phyloP scores from a whole-genome alignment of 1,140 invertebrate genomes.

The Argopecten irradians region DNA sequence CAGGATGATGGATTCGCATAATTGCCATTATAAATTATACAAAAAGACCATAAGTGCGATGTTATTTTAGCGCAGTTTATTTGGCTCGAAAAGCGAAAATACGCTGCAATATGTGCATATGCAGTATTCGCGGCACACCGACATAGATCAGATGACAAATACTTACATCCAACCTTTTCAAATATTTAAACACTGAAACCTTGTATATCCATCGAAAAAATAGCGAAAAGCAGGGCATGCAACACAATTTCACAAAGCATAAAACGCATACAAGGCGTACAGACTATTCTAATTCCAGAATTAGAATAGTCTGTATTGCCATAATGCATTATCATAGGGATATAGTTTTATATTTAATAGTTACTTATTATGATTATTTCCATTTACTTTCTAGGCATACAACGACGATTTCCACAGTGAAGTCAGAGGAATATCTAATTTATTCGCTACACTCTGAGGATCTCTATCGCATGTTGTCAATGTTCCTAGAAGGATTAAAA shows the following conservation, averaged over 20 bases:
- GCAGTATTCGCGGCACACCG: no score
- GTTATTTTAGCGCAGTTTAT: no score
- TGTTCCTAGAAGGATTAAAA: conserved; percentile 62
- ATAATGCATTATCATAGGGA: background rate
- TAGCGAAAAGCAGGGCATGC: background rate
- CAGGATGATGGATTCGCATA: no score
- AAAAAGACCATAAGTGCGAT: no score
- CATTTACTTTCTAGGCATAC: conserved; percentile 48
- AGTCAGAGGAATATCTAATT: conserved; percentile 61
- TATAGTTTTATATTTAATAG: background rate
- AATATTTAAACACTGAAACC: background rate
- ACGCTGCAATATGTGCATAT: no score
- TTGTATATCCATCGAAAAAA: background rate
- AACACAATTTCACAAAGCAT: background rate
- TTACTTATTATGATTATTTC: background rate
- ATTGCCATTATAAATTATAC: no score
- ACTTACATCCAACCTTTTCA: no score
- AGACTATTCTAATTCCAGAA: background rate
- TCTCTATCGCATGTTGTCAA: conserved; percentile 52
- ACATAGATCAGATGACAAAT: no score
- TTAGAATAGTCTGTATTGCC: background rate
- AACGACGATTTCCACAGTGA: conserved; percentile 58
- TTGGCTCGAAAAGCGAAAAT: no score
- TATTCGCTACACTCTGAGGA: conserved; percentile 61
- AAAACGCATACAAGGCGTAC: background rate